phyloP scores from a whole-genome alignment of 37 sponge, comb jelly and placozoan genomes.

The Ephydatia muelleri region DNA sequence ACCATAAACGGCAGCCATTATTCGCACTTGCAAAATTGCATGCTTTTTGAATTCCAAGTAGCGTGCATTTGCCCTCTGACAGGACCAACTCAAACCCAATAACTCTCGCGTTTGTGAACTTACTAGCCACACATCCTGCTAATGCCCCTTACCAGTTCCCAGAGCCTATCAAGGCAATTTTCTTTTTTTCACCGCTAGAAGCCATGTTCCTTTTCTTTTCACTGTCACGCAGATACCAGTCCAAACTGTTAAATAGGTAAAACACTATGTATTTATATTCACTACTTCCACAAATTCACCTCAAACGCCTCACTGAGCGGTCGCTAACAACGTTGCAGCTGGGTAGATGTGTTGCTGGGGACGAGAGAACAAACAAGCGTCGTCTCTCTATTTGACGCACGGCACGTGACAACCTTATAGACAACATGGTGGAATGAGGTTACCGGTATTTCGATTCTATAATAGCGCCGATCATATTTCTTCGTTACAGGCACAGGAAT shows the following conservation, averaged over 20 bases:
- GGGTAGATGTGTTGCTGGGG: background rate
- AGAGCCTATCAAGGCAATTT: constrained; percentile 84
- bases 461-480: background rate
- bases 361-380: background rate
- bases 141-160: constrained; percentile 88
- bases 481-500: background rate
- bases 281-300: background rate
- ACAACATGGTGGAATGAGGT: constrained; percentile 46
- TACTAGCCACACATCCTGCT: background rate
- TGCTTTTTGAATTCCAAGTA: too few relatives aligned
- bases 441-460: background rate
- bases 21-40: too few relatives aligned
- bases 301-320: background rate
- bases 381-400: constrained; percentile 7
- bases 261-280: background rate
- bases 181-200: background rate
- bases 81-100: background rate
- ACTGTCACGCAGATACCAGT: background rate
- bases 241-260: background rate
- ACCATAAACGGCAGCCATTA: too few relatives aligned
- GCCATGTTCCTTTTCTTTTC: background rate
- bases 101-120: background rate
- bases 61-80: background rate
- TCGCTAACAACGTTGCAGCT: background rate
- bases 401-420: constrained; percentile 36